Evolutionary conservation across 2,113 vertebrate species (phyloP).

Genomic region (Mystacornis crossleyi): DNA sequence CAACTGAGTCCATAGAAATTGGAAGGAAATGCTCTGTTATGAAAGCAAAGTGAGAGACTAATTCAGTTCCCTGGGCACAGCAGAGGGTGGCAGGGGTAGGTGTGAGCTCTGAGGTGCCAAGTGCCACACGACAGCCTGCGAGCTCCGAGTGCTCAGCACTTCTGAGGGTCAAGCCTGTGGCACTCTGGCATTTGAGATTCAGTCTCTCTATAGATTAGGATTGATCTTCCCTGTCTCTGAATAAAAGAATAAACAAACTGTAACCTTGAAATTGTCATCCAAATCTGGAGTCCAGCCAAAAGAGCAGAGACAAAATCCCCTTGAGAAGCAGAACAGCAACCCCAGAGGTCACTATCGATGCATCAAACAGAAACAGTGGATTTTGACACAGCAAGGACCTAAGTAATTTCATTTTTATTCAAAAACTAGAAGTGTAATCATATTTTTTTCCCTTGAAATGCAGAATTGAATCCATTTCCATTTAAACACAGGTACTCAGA

Average conservation of each 20-base stretch:
- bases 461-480: background rate
- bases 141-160: background rate
- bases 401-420: background rate
- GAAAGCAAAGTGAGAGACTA: background rate
- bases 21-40: background rate
- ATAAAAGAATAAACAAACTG: slow-evolving; percentile 8
- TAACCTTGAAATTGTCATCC: slow-evolving; percentile 52
- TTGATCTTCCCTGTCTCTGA: slow-evolving; percentile 27
- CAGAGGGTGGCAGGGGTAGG: background rate
- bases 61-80: background rate
- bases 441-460: background rate
- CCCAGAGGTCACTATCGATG: slow-evolving; percentile 25
- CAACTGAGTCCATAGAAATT: background rate
- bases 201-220: slow-evolving; percentile 37
- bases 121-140: background rate
- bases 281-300: slow-evolving; percentile 34
- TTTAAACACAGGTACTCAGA: background rate
- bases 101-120: background rate
- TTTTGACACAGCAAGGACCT: background rate
- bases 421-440: background rate
- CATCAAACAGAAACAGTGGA: background rate
- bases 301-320: slow-evolving; percentile 5
- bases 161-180: slow-evolving; percentile 3
- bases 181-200: slow-evolving; percentile 16
- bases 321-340: slow-evolving; percentile 38